Conservation (phyloP, 2,113 vertebrate genomes). For the Symphodus melops region DNA sequence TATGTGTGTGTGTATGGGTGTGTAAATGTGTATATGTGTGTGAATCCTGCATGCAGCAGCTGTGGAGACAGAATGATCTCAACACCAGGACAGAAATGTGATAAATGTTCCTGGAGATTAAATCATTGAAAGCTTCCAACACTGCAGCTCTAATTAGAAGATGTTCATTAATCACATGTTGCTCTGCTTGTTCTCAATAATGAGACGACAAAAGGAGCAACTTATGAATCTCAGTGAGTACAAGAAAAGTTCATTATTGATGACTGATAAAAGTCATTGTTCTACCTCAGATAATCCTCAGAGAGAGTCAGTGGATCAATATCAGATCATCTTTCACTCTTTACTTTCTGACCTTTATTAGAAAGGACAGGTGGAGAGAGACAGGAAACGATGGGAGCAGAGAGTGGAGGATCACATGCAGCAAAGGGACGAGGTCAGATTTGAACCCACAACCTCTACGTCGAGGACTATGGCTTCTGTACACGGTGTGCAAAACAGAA, state of each 20-base stretch:
- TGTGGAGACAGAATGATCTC: slow-evolving; percentile 41
- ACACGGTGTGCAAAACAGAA: too few species aligned
- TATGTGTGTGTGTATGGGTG: too few species aligned
- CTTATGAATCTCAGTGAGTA: slow-evolving; percentile 88
- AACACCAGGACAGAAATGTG: slow-evolving; percentile 65
- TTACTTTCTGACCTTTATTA: not conserved
- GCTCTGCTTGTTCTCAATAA: slow-evolving; percentile 89
- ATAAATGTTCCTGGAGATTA: slow-evolving; percentile 78
- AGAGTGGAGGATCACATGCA: too few species aligned
- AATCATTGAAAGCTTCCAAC: slow-evolving; percentile 86
- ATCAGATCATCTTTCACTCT: not conserved
- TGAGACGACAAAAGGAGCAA: slow-evolving; percentile 89
- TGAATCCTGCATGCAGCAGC: slow-evolving; percentile 14
- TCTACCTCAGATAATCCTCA: slow-evolving; percentile 70
- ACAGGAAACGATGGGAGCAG: too few species aligned
- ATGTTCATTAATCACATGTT: slow-evolving; percentile 90
- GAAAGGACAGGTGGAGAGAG: too few species aligned
- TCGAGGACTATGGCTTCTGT: too few species aligned
- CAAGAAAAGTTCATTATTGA: slow-evolving; percentile 82
- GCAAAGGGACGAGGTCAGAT: too few species aligned
- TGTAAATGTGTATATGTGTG: not conserved
- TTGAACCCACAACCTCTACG: too few species aligned
- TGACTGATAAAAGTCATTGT: slow-evolving; percentile 87
- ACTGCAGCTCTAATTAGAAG: slow-evolving; percentile 90
- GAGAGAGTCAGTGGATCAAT: not conserved